phyloP scores from a whole-genome alignment of 2,888 invertebrate genomes.

The Dione juno region DNA sequence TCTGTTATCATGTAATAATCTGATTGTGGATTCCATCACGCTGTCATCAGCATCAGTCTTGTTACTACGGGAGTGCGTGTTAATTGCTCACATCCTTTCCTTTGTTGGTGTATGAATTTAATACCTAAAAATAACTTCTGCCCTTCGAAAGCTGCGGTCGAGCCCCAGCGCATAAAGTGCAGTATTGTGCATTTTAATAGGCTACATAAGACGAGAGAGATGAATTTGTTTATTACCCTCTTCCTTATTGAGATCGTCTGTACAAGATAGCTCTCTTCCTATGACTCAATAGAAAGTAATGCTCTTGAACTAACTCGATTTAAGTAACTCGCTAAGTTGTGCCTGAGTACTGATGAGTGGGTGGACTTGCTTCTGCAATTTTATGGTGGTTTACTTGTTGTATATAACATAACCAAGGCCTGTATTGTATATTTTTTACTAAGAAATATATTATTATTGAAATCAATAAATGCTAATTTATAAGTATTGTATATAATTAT shows the following conservation, averaged over 20 bases:
- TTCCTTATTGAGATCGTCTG: slow-evolving; percentile 84
- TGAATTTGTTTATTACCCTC: slow-evolving; percentile 83
- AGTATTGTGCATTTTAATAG: slow-evolving; percentile 82
- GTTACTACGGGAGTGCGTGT: slow-evolving; percentile 68
- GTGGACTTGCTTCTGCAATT: slow-evolving; percentile 53
- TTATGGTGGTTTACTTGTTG: slow-evolving; percentile 32
- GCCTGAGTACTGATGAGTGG: slow-evolving; percentile 61
- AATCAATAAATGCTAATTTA: not conserved
- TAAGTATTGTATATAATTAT: not conserved
- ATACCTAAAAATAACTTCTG: slow-evolving; percentile 75
- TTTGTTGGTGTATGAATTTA: slow-evolving; percentile 81
- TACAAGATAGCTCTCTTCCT: slow-evolving; percentile 82
- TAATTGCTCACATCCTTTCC: slow-evolving; percentile 81
- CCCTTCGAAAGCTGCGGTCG: slow-evolving; percentile 67
- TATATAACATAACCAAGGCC: not conserved
- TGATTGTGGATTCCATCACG: slow-evolving; percentile 40
- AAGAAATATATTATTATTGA: not conserved
- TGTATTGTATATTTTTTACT: not conserved
- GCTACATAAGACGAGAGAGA: slow-evolving; percentile 80
- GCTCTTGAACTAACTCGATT: slow-evolving; percentile 76
- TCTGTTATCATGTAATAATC: slow-evolving; percentile 23
- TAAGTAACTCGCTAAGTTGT: slow-evolving; percentile 64
- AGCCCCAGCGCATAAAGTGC: slow-evolving; percentile 75
- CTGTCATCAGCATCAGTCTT: slow-evolving; percentile 39
- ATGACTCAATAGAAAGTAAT: slow-evolving; percentile 83